Percentiles rank a stretch among this genome's conserved stretches.
Evolutionary conservation across 2,113 vertebrate species (phyloP).

Genomic region (Onychorhynchus coronatus): DNA sequence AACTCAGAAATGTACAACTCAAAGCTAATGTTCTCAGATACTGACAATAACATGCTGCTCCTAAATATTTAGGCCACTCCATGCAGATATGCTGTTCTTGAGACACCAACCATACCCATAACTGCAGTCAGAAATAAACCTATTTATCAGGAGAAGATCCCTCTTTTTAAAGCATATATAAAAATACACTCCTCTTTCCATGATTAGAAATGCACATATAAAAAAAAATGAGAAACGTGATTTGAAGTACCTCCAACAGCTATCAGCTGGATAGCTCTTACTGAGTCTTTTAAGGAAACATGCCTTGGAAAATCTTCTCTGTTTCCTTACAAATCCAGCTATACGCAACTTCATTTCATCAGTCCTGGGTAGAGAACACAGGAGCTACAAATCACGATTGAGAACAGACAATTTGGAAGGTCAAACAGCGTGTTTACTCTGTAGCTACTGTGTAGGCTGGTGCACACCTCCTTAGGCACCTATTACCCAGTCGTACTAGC

Average conservation of each 20-base stretch:
- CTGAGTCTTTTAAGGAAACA: background rate
- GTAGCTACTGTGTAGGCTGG: background rate
- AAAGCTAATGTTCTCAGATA: background rate
- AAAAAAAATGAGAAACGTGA: background rate
- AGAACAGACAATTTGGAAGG: background rate
- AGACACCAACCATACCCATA: background rate
- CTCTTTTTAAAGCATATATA: background rate
- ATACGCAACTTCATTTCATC: background rate
- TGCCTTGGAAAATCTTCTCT: background rate
- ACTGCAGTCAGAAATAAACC: background rate
- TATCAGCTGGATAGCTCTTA: background rate
- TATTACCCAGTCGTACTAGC: rapidly evolving
- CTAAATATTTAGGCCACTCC: background rate
- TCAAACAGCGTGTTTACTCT: background rate
- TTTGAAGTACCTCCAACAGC: background rate
- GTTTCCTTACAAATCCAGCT: background rate
- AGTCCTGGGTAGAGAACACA: background rate
- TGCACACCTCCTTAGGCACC: background rate
- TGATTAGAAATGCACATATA: background rate
- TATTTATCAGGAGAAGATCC: background rate
- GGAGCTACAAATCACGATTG: background rate
- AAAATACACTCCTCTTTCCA: background rate
- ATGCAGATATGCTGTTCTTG: background rate
- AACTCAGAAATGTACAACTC: background rate
- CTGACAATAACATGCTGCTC: background rate